phyloP scores from a whole-genome alignment of 2,888 invertebrate genomes.

The Andrena haemorrhoa region DNA sequence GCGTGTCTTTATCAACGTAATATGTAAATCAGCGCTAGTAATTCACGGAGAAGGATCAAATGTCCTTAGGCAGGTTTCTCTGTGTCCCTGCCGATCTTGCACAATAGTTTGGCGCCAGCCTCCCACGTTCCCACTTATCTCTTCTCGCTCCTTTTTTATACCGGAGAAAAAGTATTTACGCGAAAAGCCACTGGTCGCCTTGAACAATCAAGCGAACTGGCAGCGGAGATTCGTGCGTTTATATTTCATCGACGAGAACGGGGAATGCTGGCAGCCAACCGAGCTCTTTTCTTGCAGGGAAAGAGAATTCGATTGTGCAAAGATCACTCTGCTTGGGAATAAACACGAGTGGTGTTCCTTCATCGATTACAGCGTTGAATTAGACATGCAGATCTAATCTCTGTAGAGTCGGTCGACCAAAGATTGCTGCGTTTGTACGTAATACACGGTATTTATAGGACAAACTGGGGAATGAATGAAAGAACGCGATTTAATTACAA shows the following conservation, averaged over 20 bases:
- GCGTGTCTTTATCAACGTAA: conserved; percentile 3
- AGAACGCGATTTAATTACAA: conserved; percentile 8
- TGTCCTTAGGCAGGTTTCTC: conserved; percentile 60
- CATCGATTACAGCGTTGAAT: too few relatives aligned
- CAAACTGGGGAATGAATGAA: not conserved
- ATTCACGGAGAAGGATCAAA: conserved; percentile 52
- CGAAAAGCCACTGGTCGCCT: conserved; percentile 17
- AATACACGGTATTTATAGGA: not conserved
- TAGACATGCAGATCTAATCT: too few relatives aligned
- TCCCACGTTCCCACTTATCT: conserved; percentile 55
- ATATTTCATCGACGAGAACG: too few relatives aligned
- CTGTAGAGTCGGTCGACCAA: too few relatives aligned
- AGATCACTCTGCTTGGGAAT: not conserved
- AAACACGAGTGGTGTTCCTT: too few relatives aligned
- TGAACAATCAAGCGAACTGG: conserved; percentile 5
- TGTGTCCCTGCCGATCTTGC: conserved; percentile 53
- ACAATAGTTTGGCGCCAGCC: conserved; percentile 66
- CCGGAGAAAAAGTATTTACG: conserved; percentile 31
- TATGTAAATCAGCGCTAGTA: conserved; percentile 29
- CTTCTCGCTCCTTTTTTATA: conserved; percentile 83
- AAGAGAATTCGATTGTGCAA: conserved; percentile 73
- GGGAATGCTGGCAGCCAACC: too few relatives aligned
- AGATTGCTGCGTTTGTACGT: not conserved
- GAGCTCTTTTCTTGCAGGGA: too few relatives aligned
- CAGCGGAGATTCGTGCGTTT: not conserved